Conservation (phyloP, 2,113 vertebrate species). For the Pachyramphus minor region DNA sequence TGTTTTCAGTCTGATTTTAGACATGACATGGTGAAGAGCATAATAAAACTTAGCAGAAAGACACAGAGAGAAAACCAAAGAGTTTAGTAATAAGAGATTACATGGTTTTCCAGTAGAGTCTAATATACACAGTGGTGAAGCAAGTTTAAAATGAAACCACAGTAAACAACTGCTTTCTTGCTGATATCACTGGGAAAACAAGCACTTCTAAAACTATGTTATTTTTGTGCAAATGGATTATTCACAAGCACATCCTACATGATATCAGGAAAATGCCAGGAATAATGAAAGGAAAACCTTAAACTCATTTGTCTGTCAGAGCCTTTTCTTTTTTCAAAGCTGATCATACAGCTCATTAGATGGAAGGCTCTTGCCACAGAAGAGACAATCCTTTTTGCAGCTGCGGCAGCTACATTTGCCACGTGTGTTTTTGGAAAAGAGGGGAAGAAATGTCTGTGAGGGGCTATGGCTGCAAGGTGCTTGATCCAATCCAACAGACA, state of each 20-base stretch:
- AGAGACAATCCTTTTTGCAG: neutral
- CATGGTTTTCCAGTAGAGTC: neutral
- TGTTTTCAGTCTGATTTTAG: conserved; percentile 46
- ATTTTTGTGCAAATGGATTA: conserved; percentile 24
- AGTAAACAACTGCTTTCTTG: neutral
- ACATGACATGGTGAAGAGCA: neutral
- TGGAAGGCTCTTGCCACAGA: neutral
- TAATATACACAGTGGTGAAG: neutral
- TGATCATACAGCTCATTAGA: neutral
- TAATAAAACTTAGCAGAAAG: conserved; percentile 18
- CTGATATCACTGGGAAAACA: neutral
- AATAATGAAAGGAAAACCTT: neutral
- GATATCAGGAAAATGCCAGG: neutral
- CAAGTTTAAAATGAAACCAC: conserved; percentile 3
- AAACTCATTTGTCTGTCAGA: neutral
- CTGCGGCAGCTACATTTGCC: neutral
- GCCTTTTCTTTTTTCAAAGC: neutral
- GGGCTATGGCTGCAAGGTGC: neutral
- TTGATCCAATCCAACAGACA: neutral
- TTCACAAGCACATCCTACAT: neutral
- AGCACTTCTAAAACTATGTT: neutral
- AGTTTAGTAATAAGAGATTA: neutral
- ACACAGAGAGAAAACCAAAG: neutral
- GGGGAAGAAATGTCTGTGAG: neutral
- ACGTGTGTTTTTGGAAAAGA: neutral